Base-by-base conservation (phyloP, 2,113 vertebrate genomes). In the Apteryx mantelli region DNA sequence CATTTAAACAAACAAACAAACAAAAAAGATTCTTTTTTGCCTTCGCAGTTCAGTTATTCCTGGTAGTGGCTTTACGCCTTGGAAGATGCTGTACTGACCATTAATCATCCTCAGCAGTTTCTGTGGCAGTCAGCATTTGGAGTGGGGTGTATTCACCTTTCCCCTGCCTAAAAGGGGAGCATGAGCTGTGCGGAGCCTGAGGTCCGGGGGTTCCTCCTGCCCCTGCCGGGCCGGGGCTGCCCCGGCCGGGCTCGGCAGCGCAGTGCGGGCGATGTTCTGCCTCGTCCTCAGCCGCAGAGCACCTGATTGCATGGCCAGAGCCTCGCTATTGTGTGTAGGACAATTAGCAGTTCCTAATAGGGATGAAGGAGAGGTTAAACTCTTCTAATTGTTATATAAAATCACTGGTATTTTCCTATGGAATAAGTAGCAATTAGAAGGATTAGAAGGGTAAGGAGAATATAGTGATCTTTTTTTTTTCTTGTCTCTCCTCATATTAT, bases 401-500 rank as follows among this genome's bases (percentile, higher is more conserved):
- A 92, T 89, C 75, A 55, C 71, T 89, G 87, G 64, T 89, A 94
- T 83, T 95, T 93, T 65, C 71, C 50, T 28, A 13, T 70, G 79
- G 66, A 93, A 95, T 93, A 90, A 93, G 77, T n/a, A 82, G 68
- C 75, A 74, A 84, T 89, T 91, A 91, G 87, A n/a, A 86, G 68
- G 81, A 94, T 89, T 93, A 91, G 71, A 78, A 83, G 53, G 40
- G 55, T 91, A 86, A 74, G 70, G 56, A 91, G n/a, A 5, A 74
- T 60, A 53, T 30, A 63, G 40, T 70, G 71, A 86, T 36, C 50
- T 85, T 94, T 93, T 65, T 94, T 92, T 69, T 48, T 61, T 38
- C 22, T 89, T 89, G 40, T 69, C 70, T 92, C 5, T 2, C 77
- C 40, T 93, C 34, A 5, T 91, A 2, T 44, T 85, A 56, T 69